These are phyloP conservation scores for Lepidonotus clava DNA, from an alignment of 2,888 invertebrate genomes.

Conservation along the genomic window DNA sequence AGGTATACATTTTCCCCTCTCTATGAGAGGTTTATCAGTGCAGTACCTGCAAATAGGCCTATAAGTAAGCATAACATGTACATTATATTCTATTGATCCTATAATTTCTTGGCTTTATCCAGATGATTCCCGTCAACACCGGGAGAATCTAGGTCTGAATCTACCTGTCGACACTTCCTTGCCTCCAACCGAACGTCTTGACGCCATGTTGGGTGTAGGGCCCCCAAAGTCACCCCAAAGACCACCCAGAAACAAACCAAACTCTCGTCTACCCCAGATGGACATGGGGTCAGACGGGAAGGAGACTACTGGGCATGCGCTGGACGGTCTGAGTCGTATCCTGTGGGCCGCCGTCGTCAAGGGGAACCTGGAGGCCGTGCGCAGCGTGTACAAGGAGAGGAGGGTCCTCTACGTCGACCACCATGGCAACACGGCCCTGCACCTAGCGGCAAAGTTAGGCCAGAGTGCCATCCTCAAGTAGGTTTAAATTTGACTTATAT, in stretches of 20 bases:
- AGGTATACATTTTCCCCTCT: no score
- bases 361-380: conserved; percentile 35
- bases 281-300: neutral
- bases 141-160: neutral
- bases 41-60: no score
- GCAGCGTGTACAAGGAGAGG: neutral
- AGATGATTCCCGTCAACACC: no score
- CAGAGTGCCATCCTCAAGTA: conserved; percentile 62
- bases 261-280: neutral
- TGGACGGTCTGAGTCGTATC: conserved; percentile 24
- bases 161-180: neutral
- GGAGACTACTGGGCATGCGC: neutral
- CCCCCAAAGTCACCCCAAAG: neutral
- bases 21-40: no score
- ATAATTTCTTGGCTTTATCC: no score
- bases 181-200: neutral
- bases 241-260: neutral
- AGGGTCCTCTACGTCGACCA: conserved; percentile 63
- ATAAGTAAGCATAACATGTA: no score
- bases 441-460: conserved; percentile 63
- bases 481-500: neutral
- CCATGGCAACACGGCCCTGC: conserved; percentile 64
- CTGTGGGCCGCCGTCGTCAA: conserved; percentile 21
- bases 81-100: no score
- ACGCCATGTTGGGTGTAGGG: neutral